These are phyloP conservation scores for Amphiprion clarkii DNA, from an alignment of 2,797 vertebrate species.

Conservation along the genomic window DNA sequence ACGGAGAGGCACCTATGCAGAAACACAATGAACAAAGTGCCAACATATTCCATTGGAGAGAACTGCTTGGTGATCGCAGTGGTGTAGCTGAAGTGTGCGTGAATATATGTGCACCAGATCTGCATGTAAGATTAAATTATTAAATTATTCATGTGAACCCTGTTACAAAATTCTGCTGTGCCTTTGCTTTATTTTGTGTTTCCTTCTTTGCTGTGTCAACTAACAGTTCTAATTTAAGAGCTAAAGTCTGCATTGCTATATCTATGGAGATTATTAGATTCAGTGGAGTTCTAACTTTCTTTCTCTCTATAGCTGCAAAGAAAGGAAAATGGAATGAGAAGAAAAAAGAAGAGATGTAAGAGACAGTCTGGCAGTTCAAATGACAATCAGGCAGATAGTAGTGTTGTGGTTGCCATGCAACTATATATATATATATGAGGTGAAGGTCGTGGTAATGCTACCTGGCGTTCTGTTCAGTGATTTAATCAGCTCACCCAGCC, in stretches of 20 bases:
- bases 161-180: conserved; percentile 17
- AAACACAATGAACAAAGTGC: not conserved
- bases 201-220: conserved; percentile 20
- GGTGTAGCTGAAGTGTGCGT: conserved; percentile 6
- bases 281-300: not conserved
- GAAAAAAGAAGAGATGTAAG: conserved; percentile 24
- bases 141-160: conserved; percentile 30
- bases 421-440: conserved; percentile 56
- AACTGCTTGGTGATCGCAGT: not conserved
- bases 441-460: conserved; percentile 39
- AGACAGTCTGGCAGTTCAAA: conserved; percentile 43
- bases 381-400: conserved; percentile 51
- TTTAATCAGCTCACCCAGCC: conserved; percentile 76
- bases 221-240: conserved; percentile 37
- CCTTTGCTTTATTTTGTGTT: conserved; percentile 25
- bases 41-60: not conserved
- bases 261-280: conserved; percentile 57
- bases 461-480: conserved; percentile 76
- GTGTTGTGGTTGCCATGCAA: conserved; percentile 73
- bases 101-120: conserved; percentile 21
- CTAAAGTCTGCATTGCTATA: conserved; percentile 14
- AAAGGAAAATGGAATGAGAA: conserved; percentile 20
- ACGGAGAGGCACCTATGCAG: not conserved
- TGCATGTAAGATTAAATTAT: conserved; percentile 14
- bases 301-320: conserved; percentile 1